Evolutionary conservation across 2,113 vertebrate species (phyloP), one percentile per base, ranked within the genome.

Genomic region (Pygathrix nemaeus): DNA sequence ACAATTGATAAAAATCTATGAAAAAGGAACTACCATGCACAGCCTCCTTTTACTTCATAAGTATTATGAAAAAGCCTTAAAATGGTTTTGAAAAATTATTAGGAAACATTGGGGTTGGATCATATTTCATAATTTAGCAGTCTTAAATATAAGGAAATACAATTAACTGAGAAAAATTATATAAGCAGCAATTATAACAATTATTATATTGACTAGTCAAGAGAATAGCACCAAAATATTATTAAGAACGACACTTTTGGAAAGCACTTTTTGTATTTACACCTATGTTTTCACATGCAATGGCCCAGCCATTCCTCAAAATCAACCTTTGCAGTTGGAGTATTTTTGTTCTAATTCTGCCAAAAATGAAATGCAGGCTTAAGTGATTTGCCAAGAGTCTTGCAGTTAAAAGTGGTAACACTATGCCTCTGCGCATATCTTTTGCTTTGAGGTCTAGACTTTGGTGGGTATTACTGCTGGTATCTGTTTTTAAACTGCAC

Each of bases 151-250:
- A 86, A 90, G 43, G 14, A 82, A 94, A 88, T 70, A 9, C 5
- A 93, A 96, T 92, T 91, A 73, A 40, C 20, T 23, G 32, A 84
- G 50, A n/a, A 45, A 64, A 93, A 92, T 50, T 35, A 55, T 23
- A 55, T 18, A 91, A 91, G 85, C 16, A 93, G n/a, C 59, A 83
- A 82, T 95, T 75, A 91, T 64, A 93, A 76, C 50, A 93, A 75
- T 48, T 27, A 32, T 95, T 78, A 45, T 27, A 55, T 61, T 40
- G 79, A 93, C 17, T 6, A 92, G 80, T 30, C 25, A 79, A 93
- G 79, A 48, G 32, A 73, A 45, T 48, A 50, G 1, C 30, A 35
- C 4, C 43, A 45, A 40, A 8, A 13, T 70, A 45, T 82, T 35
- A 81, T 17, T 4, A 92, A 70, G 61, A 86, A 9, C 27, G 25